Evolutionary conservation across 2,797 vertebrate genomes (phyloP).

Genomic region (Argentina silus): DNA sequence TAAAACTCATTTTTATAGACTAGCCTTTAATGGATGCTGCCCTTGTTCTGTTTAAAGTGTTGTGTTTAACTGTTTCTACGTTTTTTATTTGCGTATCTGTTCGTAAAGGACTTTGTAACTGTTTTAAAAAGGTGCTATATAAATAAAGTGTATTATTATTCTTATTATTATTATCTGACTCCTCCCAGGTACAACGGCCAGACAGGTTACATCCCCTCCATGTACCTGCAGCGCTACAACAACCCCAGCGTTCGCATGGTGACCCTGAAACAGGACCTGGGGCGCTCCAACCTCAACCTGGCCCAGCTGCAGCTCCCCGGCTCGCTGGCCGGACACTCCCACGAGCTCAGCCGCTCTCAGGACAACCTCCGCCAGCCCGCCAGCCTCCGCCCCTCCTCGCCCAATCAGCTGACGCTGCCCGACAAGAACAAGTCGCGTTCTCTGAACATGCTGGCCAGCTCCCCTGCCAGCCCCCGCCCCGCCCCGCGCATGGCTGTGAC

Average conservation of each 20-base stretch:
- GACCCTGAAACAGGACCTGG: not conserved
- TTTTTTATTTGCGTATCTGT: too few species aligned
- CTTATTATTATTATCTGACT: not conserved
- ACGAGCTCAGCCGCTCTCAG: constrained; percentile 64
- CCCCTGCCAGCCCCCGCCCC: not conserved
- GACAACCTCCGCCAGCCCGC: constrained; percentile 40
- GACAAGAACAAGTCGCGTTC: constrained; percentile 48
- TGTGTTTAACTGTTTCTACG: too few species aligned
- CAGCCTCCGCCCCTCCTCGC: fast-evolving
- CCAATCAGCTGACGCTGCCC: not conserved
- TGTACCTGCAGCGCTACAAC: constrained; percentile 82
- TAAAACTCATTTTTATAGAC: too few species aligned
- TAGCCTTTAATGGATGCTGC: too few species aligned
- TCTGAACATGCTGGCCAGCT: not conserved
- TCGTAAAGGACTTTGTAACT: too few species aligned
- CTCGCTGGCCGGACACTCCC: constrained; percentile 29
- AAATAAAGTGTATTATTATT: too few species aligned
- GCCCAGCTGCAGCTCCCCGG: constrained; percentile 16
- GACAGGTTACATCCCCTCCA: constrained; percentile 81
- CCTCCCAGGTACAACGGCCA: constrained; percentile 73
- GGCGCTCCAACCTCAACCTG: constrained; percentile 29
- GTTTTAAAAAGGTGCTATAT: too few species aligned
- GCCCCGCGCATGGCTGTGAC: not conserved
- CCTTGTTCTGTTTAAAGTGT: too few species aligned
- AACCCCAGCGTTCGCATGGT: constrained; percentile 69